phyloP scores from a whole-genome alignment of 2,888 invertebrate species.

The Trissonchulus sp. region DNA sequence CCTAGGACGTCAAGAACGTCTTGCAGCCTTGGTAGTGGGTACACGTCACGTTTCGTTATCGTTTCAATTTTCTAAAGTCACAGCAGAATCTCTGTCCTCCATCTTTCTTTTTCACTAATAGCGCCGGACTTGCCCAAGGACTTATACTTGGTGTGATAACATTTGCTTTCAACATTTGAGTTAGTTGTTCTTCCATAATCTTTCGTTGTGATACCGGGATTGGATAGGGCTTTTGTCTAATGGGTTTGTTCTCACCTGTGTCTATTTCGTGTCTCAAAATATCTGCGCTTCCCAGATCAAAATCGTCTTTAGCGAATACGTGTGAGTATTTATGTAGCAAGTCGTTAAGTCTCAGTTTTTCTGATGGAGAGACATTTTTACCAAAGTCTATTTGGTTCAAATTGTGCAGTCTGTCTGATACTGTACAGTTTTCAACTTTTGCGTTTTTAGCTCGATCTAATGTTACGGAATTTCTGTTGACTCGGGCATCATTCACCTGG shows the following conservation, averaged over 20 bases:
- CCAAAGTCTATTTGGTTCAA: too few relatives aligned
- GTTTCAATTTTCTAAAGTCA: too few relatives aligned
- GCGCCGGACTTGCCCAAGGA: conserved; percentile 49
- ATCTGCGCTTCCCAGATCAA: background rate
- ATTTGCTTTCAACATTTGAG: background rate
- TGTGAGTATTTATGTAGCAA: background rate
- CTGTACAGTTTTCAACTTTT: too few relatives aligned
- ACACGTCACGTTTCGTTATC: conserved; percentile 33
- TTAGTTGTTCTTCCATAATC: background rate
- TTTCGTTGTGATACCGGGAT: background rate
- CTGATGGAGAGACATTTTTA: too few relatives aligned
- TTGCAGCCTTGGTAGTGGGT: conserved; percentile 34
- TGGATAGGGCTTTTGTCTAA: background rate
- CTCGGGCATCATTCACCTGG: too few relatives aligned
- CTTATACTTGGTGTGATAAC: conserved; percentile 40
- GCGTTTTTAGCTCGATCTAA: too few relatives aligned
- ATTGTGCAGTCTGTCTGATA: too few relatives aligned
- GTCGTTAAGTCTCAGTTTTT: too few relatives aligned
- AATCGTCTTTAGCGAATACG: conserved; percentile 4
- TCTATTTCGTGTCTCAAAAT: background rate
- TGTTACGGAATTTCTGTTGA: too few relatives aligned
- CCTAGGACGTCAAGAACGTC: conserved; percentile 26
- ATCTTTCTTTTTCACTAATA: conserved; percentile 48
- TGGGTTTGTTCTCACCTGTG: conserved; percentile 3
- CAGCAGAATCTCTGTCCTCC: too few relatives aligned